Percentiles rank a stretch among this genome's conserved stretches.
Evolutionary conservation across 2,113 vertebrate genomes (phyloP).

Genomic region (Blennius ocellaris): DNA sequence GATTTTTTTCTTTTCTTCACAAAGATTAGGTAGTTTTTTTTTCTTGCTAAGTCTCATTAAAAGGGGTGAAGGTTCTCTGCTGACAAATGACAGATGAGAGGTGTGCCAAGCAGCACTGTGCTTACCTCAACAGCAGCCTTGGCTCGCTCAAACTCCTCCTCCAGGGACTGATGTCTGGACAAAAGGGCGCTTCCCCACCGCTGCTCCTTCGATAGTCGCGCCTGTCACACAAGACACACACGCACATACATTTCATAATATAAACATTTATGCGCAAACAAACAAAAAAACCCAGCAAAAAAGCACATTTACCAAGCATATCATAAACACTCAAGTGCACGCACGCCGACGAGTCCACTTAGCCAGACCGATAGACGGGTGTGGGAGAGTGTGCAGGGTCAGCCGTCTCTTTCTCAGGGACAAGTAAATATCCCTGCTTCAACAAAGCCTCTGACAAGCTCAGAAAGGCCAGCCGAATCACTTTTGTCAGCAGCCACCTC

Average conservation of each 20-base stretch:
- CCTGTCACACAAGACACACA: constrained; percentile 78
- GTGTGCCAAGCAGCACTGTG: constrained; percentile 19
- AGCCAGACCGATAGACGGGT: constrained; percentile 52
- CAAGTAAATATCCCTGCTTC: constrained; percentile 66
- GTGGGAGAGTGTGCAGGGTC: constrained; percentile 71
- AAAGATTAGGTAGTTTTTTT: background rate
- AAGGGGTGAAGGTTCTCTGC: constrained; percentile 9
- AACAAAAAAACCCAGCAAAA: constrained; percentile 26
- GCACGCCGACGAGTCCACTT: constrained; percentile 10
- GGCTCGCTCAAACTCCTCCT: constrained; percentile 98
- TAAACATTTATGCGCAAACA: constrained; percentile 58
- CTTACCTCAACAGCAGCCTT: constrained; percentile 98
- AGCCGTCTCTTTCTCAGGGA: constrained; percentile 69
- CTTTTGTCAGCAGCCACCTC: constrained; percentile 62
- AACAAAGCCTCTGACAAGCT: constrained; percentile 76
- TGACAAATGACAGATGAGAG: constrained; percentile 48
- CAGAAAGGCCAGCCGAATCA: constrained; percentile 66
- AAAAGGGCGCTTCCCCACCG: constrained; percentile 91
- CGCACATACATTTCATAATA: constrained; percentile 41
- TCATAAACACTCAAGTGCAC: constrained; percentile 18
- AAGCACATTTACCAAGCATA: constrained; percentile 17
- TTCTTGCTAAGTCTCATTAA: constrained; percentile 19
- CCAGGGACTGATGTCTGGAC: constrained; percentile 96
- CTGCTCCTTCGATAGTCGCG: constrained; percentile 90
- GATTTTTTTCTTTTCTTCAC: too few relatives aligned